A percentile compares a stretch with the other conserved stretches of the same genome.
Conservation (phyloP, 2,113 vertebrate genomes). For the Erythrolamprus reginae region DNA sequence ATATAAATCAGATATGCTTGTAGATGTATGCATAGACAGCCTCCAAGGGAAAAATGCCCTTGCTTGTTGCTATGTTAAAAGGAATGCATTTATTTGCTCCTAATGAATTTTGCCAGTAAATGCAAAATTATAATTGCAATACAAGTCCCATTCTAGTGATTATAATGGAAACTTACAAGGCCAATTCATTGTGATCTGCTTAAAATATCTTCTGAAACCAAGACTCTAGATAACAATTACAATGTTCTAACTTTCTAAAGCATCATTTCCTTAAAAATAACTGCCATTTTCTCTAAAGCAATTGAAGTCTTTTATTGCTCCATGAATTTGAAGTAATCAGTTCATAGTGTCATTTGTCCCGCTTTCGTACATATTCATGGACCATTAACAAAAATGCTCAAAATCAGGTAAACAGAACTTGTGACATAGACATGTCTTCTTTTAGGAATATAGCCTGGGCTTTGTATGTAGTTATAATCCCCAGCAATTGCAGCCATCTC, state of each 20-base stretch:
- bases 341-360: constrained; percentile 16
- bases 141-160: not conserved
- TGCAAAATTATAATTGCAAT: not conserved
- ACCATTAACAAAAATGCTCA: constrained; percentile 27
- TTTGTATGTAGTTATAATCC: constrained; percentile 24
- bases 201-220: not conserved
- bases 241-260: constrained; percentile 6
- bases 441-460: constrained; percentile 13
- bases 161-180: not conserved
- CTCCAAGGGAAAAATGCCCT: constrained; percentile 21
- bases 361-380: constrained; percentile 6
- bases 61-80: not conserved
- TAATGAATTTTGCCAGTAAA: not conserved
- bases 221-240: not conserved
- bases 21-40: constrained; percentile 32
- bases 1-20: constrained; percentile 43
- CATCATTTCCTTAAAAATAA: constrained; percentile 19
- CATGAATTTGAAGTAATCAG: constrained; percentile 30
- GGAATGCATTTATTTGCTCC: not conserved
- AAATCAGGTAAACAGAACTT: constrained; percentile 12
- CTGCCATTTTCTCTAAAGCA: constrained; percentile 3
- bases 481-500: not conserved
- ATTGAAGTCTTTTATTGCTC: constrained; percentile 29
- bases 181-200: not conserved
- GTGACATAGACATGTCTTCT: not conserved